Conservation (phyloP, 2,888 invertebrate species). For the Troides oblongomaculatus region DNA sequence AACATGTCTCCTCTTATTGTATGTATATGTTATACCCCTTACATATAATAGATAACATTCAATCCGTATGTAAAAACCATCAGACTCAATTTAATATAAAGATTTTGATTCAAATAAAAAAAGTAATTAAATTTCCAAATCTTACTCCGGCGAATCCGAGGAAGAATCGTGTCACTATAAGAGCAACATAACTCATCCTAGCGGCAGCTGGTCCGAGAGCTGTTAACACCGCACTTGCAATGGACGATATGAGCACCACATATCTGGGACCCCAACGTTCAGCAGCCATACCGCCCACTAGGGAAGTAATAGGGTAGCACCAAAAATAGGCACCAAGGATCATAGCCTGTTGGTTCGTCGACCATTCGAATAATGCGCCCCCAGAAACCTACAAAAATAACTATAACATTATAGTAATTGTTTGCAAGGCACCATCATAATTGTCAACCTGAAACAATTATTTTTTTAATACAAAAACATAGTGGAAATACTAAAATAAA, state of each 20-base stretch:
- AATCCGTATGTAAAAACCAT: too few species aligned
- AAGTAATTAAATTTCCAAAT: slow-evolving; percentile 31
- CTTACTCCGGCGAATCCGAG: slow-evolving; percentile 83
- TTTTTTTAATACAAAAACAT: too few species aligned
- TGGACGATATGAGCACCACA: slow-evolving; percentile 77
- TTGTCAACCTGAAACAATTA: too few species aligned
- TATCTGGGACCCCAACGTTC: slow-evolving; percentile 83
- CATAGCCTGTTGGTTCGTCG: slow-evolving; percentile 80
- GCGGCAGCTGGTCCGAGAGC: slow-evolving; percentile 82
- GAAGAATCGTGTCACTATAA: slow-evolving; percentile 80
- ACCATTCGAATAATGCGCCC: slow-evolving; percentile 76
- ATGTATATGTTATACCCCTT: too few species aligned
- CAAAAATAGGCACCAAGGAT: slow-evolving; percentile 85
- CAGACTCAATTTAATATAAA: too few species aligned
- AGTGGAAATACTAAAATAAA: too few species aligned
- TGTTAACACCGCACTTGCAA: slow-evolving; percentile 78
- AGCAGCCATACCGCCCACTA: slow-evolving; percentile 83
- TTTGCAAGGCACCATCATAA: neutral
- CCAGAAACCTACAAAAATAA: slow-evolving; percentile 40
- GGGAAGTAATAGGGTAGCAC: slow-evolving; percentile 83
- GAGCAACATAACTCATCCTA: slow-evolving; percentile 73
- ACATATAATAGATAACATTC: too few species aligned
- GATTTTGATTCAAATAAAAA: neutral
- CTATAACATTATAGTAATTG: neutral
- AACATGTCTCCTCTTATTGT: too few species aligned